Conservation (phyloP, 2,888 invertebrate species). For the Coleophora flavipennella region DNA sequence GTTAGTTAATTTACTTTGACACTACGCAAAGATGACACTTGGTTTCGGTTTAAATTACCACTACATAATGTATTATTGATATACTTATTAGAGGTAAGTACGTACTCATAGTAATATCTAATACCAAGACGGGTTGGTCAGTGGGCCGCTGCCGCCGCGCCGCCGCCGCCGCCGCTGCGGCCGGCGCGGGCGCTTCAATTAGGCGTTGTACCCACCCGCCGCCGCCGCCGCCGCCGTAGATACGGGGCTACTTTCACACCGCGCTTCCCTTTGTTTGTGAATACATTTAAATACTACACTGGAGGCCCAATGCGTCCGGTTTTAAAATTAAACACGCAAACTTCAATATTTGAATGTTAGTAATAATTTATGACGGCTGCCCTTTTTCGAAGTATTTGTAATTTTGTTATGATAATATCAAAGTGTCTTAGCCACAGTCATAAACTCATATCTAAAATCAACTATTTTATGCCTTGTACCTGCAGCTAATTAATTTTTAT, state of each 20-base stretch:
- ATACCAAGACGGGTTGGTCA: neutral
- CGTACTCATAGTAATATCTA: too few species aligned
- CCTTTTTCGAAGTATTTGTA: constrained; percentile 18
- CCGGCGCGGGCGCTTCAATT: constrained; percentile 44
- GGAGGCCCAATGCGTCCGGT: constrained; percentile 46
- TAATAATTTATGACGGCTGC: constrained; percentile 48
- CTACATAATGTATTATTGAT: too few species aligned
- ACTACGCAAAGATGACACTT: too few species aligned
- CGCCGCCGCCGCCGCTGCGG: too few species aligned
- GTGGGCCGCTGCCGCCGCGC: constrained; percentile 12
- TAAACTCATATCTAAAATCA: too few species aligned
- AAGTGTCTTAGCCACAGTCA: neutral
- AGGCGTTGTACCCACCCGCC: constrained; percentile 33
- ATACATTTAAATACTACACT: constrained; percentile 63
- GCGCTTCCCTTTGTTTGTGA: constrained; percentile 60
- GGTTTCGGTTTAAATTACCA: too few species aligned
- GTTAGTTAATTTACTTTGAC: too few species aligned
- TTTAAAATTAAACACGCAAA: constrained; percentile 41
- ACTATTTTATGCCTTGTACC: too few species aligned
- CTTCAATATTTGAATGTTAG: constrained; percentile 48
- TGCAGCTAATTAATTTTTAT: too few species aligned
- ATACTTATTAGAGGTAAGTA: too few species aligned
- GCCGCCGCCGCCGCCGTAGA: too few species aligned
- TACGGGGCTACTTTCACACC: constrained; percentile 52
- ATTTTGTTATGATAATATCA: constrained; percentile 17